Evolutionary conservation across 2,113 vertebrate species (phyloP).

Genomic region (Gymnorhina tibicen): DNA sequence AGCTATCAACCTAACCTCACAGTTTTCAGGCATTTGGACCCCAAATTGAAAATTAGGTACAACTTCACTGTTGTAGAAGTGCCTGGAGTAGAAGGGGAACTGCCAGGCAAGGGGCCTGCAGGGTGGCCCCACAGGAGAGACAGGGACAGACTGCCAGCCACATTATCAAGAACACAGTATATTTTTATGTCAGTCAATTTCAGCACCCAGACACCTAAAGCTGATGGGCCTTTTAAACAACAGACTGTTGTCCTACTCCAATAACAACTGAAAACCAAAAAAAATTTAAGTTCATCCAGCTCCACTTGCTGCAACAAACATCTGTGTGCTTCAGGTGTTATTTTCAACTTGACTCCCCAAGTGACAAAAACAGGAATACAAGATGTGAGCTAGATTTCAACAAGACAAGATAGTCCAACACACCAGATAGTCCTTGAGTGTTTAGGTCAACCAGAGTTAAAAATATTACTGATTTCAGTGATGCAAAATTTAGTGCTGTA

Average conservation of each 20-base stretch:
- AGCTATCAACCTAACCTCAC: neutral
- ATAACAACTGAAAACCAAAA: neutral
- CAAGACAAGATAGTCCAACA: neutral
- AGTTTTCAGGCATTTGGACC: neutral
- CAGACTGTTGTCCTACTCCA: neutral
- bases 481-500: neutral
- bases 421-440: neutral
- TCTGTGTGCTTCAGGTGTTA: neutral
- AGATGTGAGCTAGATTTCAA: neutral
- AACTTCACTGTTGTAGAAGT: neutral
- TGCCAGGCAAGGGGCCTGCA: neutral
- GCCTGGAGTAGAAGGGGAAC: neutral
- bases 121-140: neutral
- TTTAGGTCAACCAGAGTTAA: neutral
- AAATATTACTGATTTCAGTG: neutral
- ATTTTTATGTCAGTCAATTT: neutral
- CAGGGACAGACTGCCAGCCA: neutral
- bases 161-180: neutral
- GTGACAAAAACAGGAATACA: neutral
- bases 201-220: neutral
- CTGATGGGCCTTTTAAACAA: neutral
- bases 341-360: neutral
- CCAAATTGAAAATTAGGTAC: neutral
- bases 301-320: neutral
- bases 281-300: neutral